Conservation (phyloP, 2,888 invertebrate genomes). For the Lasioglossum morio region DNA sequence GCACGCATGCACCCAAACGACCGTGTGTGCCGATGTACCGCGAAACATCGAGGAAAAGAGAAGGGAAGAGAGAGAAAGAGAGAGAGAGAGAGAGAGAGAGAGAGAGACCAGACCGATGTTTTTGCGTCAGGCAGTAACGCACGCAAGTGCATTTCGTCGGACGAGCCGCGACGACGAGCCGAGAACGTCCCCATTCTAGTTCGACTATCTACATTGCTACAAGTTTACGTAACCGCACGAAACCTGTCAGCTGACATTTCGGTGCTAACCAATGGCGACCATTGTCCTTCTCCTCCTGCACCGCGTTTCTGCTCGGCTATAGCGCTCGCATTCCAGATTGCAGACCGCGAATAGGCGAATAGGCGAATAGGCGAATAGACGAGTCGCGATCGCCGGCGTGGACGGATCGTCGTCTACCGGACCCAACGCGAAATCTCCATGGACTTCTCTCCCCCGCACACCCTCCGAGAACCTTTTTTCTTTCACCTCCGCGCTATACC, state of each 20-base stretch:
- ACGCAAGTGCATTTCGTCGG: slow-evolving; percentile 78
- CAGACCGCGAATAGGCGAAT: neutral
- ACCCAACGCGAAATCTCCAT: neutral
- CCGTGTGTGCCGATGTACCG: slow-evolving; percentile 6
- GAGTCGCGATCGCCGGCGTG: neutral
- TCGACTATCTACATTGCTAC: slow-evolving; percentile 81
- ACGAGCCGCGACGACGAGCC: slow-evolving; percentile 69
- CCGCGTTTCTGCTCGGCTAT: slow-evolving; percentile 10
- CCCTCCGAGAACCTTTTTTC: neutral
- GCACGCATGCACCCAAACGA: slow-evolving; percentile 8
- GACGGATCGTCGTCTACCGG: neutral
- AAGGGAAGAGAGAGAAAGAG: slow-evolving; percentile 6
- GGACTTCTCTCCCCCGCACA: neutral
- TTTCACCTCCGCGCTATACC: slow-evolving; percentile 35
- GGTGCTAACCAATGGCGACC: slow-evolving; percentile 75
- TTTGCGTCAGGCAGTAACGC: slow-evolving; percentile 77
- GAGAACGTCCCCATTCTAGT: slow-evolving; percentile 81
- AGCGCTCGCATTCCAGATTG: slow-evolving; percentile 35
- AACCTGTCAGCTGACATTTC: slow-evolving; percentile 81
- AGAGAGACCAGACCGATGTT: slow-evolving; percentile 69
- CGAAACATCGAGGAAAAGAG: slow-evolving; percentile 55
- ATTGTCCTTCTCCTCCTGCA: slow-evolving; percentile 51
- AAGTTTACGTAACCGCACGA: slow-evolving; percentile 82
- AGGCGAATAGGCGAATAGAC: neutral
- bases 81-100: neutral